A percentile compares a stretch with the other conserved stretches of the same genome.
Evolutionary conservation across 2,113 vertebrate genomes (phyloP).

Genomic region (Pseudorectes ferrugineus): DNA sequence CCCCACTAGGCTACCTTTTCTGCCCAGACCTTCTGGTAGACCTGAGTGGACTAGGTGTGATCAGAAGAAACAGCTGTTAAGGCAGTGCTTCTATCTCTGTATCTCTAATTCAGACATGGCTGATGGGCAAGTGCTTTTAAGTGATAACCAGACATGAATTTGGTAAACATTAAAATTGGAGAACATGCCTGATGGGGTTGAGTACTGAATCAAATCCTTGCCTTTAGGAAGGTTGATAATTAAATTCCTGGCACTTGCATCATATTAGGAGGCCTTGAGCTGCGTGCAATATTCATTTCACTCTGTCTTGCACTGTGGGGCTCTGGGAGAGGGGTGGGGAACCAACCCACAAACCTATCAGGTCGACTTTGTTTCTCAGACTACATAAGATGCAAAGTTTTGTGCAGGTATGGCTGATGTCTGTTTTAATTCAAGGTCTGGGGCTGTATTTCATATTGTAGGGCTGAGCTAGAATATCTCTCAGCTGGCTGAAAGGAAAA

Average conservation of each 20-base stretch:
- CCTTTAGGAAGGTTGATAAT: background rate
- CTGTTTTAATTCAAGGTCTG: background rate
- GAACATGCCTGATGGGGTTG: background rate
- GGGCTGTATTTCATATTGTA: background rate
- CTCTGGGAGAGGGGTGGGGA: background rate
- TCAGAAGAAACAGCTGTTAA: background rate
- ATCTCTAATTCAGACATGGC: background rate
- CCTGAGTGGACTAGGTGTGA: background rate
- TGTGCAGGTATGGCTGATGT: background rate
- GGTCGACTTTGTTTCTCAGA: background rate
- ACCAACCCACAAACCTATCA: background rate
- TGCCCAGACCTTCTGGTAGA: background rate
- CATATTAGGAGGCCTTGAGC: background rate
- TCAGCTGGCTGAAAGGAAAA: background rate
- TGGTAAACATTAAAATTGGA: background rate
- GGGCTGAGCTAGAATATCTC: background rate
- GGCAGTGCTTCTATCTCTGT: background rate
- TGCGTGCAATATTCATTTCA: background rate
- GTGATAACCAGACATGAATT: background rate
- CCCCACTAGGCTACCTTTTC: background rate
- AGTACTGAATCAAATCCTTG: background rate
- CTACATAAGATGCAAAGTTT: background rate
- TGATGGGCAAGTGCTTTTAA: background rate
- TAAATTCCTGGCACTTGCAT: background rate
- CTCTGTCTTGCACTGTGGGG: background rate